Percentiles rank a stretch among this genome's conserved stretches.
These are phyloP conservation scores for Pristis pectinata DNA, from an alignment of 2,797 vertebrate genomes.

Conservation along the genomic window DNA sequence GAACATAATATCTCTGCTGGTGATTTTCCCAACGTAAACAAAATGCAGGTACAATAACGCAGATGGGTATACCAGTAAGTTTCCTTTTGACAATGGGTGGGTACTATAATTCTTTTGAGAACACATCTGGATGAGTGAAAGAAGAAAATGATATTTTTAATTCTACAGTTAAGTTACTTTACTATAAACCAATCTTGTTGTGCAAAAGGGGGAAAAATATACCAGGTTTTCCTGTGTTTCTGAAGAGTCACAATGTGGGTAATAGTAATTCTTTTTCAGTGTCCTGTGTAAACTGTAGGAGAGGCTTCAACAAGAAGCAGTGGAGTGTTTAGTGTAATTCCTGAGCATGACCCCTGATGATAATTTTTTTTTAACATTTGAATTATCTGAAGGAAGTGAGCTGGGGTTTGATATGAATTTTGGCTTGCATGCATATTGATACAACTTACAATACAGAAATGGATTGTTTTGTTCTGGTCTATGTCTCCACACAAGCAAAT, in stretches of 20 bases:
- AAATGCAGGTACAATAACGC: conserved; percentile 76
- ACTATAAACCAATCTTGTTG: background rate
- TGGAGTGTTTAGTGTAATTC: background rate
- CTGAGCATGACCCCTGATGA: background rate
- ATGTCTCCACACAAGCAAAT: background rate
- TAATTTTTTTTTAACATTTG: background rate
- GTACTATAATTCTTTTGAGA: background rate
- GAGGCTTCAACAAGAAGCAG: background rate
- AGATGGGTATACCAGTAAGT: background rate
- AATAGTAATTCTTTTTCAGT: too few species aligned
- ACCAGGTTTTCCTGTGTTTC: too few species aligned
- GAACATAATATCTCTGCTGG: conserved; percentile 92
- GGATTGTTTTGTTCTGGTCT: background rate
- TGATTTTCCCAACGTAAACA: conserved; percentile 87
- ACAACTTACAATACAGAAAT: background rate
- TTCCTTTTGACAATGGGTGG: background rate
- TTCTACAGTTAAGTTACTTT: conserved; percentile 12
- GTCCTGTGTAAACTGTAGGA: background rate
- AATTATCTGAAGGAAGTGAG: background rate
- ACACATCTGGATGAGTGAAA: background rate
- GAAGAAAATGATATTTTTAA: background rate
- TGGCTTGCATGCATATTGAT: background rate
- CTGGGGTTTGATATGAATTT: background rate
- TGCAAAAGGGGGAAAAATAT: background rate
- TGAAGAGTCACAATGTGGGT: too few species aligned